These are phyloP conservation scores for Macaca nemestrina DNA, from an alignment of 2,113 vertebrate genomes.

Conservation along the genomic window DNA sequence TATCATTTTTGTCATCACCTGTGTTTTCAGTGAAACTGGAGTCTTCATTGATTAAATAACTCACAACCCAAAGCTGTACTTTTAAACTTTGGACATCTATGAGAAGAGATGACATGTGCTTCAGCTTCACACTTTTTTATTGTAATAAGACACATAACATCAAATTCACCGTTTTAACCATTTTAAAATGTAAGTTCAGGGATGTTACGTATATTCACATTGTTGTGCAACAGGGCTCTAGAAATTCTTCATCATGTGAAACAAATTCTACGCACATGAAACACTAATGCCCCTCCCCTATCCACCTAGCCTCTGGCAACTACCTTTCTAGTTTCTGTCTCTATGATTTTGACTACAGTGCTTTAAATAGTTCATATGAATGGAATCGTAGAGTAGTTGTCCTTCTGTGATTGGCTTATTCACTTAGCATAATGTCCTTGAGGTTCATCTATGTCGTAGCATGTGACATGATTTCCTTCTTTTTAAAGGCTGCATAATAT, in stretches of 20 bases:
- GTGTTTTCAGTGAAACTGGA: conserved; percentile 57
- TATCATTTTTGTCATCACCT: conserved; percentile 63
- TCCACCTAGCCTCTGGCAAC: background rate
- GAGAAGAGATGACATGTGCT: background rate
- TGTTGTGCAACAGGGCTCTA: background rate
- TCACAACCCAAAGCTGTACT: conserved; percentile 8
- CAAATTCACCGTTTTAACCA: background rate
- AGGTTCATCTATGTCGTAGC: background rate
- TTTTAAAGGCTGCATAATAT: background rate
- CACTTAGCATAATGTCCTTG: background rate
- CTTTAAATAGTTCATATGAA: background rate
- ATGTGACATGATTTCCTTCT: background rate
- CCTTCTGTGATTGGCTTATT: background rate
- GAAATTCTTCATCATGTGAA: background rate
- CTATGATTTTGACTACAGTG: background rate
- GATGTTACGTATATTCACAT: background rate
- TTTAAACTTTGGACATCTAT: conserved; percentile 57
- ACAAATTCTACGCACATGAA: background rate
- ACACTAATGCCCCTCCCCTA: background rate
- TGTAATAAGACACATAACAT: background rate
- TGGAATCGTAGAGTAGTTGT: background rate
- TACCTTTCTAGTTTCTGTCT: background rate
- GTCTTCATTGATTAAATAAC: conserved; percentile 37
- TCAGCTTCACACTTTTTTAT: background rate
- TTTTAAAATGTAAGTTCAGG: background rate